Evolutionary conservation across 1,140 invertebrate species (phyloP).

Genomic region (Plectrocnemia conspersa): DNA sequence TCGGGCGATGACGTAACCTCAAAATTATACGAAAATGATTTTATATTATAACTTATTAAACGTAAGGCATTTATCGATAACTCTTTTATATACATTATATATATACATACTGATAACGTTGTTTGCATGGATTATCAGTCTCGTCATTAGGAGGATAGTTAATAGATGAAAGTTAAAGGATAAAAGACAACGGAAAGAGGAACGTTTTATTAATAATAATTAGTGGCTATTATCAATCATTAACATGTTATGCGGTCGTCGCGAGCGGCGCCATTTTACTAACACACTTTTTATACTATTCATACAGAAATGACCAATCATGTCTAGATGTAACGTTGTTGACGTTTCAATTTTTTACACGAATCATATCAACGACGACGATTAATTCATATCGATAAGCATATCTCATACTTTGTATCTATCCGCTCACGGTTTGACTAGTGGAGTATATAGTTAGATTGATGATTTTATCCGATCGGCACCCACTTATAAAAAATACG

Average conservation of each 20-base stretch:
- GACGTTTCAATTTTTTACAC: background rate
- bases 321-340: constrained; percentile 9
- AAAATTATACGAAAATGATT: constrained; percentile 34
- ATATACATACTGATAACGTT: constrained; percentile 32
- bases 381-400: constrained; percentile 19
- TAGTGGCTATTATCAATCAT: constrained; percentile 28
- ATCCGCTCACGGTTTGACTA: too few species aligned
- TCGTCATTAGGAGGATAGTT: constrained; percentile 34
- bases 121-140: constrained; percentile 34
- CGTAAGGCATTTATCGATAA: constrained; percentile 33
- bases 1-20: constrained; percentile 3
- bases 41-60: constrained; percentile 33
- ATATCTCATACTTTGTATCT: constrained; percentile 20
- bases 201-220: constrained; percentile 20
- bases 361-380: background rate
- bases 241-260: constrained; percentile 28
- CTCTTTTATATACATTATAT: constrained; percentile 33
- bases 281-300: constrained; percentile 34
- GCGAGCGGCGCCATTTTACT: constrained; percentile 27
- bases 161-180: constrained; percentile 27
- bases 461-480: background rate
- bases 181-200: constrained; percentile 27
- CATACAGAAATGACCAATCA: constrained; percentile 29
- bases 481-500: constrained; percentile 15
- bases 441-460: constrained; percentile 6